Percentiles rank a stretch among this genome's conserved stretches.
Conservation (phyloP, 2,113 vertebrate genomes). For the Macquaria australasica region DNA sequence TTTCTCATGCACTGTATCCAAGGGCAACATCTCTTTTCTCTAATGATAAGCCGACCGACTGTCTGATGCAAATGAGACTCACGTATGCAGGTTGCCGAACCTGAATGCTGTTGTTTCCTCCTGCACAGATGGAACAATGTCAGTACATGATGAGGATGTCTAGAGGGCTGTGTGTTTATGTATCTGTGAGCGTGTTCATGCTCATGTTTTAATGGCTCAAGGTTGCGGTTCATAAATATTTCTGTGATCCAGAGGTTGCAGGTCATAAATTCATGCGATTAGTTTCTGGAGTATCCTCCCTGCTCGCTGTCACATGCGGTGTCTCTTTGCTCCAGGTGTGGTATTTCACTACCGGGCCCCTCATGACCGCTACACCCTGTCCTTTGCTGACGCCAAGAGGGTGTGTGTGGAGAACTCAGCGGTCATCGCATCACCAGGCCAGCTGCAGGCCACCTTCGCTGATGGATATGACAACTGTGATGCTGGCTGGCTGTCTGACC, state of each 20-base stretch:
- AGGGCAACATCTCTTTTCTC: constrained; percentile 60
- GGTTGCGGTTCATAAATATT: constrained; percentile 49
- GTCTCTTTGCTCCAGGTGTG: constrained; percentile 83
- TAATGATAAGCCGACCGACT: constrained; percentile 33
- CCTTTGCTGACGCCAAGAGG: constrained; percentile 87
- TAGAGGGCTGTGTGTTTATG: constrained; percentile 41
- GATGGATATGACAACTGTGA: constrained; percentile 98
- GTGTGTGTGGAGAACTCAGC: constrained; percentile 92
- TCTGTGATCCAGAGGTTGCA: constrained; percentile 27
- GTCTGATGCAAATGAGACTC: constrained; percentile 63
- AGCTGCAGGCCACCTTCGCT: constrained; percentile 94
- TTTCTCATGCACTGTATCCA: constrained; percentile 62
- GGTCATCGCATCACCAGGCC: constrained; percentile 87
- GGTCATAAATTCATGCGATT: not conserved
- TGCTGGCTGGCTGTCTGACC: constrained; percentile 95
- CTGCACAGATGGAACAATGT: constrained; percentile 58
- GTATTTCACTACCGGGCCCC: constrained; percentile 96
- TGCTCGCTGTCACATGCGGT: not conserved
- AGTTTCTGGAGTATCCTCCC: not conserved
- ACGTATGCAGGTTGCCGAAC: constrained; percentile 46
- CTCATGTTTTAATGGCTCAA: constrained; percentile 29
- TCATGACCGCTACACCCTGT: constrained; percentile 90
- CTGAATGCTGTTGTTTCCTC: constrained; percentile 28
- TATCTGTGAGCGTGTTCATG: constrained; percentile 17
- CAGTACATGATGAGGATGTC: constrained; percentile 51